Conservation (phyloP, 2,888 invertebrate species). For the Limnephilus lunatus region DNA sequence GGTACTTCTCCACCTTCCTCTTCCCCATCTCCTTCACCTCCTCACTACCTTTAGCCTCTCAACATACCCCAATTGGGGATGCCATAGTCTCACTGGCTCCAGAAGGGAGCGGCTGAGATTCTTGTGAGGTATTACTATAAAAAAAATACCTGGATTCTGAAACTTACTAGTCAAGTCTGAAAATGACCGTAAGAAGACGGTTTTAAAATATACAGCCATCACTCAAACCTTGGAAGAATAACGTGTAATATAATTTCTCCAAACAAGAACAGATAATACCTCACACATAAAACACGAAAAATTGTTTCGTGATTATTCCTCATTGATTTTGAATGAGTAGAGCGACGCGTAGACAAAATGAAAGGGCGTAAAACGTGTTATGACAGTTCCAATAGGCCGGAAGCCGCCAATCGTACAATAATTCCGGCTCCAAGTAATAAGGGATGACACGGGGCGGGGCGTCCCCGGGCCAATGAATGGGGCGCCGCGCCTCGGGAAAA, state of each 20-base stretch:
- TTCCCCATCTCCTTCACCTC: too few relatives aligned
- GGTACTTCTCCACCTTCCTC: too few relatives aligned
- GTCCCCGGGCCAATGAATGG: slow-evolving; percentile 51
- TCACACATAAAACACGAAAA: too few relatives aligned
- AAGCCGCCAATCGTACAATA: slow-evolving; percentile 53
- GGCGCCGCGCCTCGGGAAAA: slow-evolving; percentile 17
- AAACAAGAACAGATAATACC: too few relatives aligned
- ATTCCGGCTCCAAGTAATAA: slow-evolving; percentile 29
- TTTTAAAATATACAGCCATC: background rate
- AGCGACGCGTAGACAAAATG: background rate
- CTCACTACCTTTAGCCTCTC: too few relatives aligned
- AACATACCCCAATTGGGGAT: too few relatives aligned
- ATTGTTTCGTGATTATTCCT: background rate
- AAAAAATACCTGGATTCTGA: background rate
- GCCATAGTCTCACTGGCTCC: too few relatives aligned
- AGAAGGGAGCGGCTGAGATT: too few relatives aligned
- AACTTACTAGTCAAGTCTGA: background rate
- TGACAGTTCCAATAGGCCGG: slow-evolving; percentile 38
- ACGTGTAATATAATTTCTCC: too few relatives aligned
- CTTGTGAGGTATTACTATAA: too few relatives aligned
- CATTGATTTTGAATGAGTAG: background rate
- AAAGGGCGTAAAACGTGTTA: background rate
- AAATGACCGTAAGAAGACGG: background rate
- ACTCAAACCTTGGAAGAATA: too few relatives aligned
- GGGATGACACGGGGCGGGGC: slow-evolving; percentile 41